Evolutionary conservation across 2,797 vertebrate species (phyloP).

Genomic region (Rhodeus uyekii): DNA sequence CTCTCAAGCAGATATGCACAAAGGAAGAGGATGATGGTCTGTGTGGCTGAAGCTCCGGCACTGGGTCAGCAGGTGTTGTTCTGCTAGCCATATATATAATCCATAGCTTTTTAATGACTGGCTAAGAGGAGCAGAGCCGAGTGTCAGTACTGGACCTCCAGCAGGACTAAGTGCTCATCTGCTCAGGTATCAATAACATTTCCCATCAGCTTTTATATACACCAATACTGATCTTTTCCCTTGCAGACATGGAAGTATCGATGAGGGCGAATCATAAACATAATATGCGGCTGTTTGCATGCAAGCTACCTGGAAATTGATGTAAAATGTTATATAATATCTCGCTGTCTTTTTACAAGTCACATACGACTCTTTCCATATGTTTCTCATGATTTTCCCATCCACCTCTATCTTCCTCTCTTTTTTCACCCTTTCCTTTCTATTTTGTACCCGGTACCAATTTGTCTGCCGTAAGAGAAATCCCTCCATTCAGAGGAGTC

Average conservation of each 20-base stretch:
- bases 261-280: background rate
- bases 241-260: constrained; percentile 1
- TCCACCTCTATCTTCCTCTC: constrained; percentile 43
- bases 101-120: constrained; percentile 28
- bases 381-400: background rate
- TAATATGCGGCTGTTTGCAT: background rate
- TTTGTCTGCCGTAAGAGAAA: constrained; percentile 97
- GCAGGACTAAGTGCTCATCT: constrained; percentile 41
- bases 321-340: constrained; percentile 1
- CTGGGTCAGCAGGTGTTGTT: constrained; percentile 47
- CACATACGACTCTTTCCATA: constrained; percentile 6
- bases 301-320: constrained; percentile 3
- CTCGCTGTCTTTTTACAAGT: constrained; percentile 16
- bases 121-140: background rate
- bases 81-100: constrained; percentile 48
- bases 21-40: constrained; percentile 34
- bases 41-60: constrained; percentile 25
- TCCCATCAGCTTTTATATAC: constrained; percentile 23
- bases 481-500: constrained; percentile 98
- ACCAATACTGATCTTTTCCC: constrained; percentile 6
- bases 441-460: constrained; percentile 82
- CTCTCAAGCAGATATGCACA: constrained; percentile 44
- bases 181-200: constrained; percentile 19
- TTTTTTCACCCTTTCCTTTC: constrained; percentile 60
- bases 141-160: constrained; percentile 23